Percentiles rank a stretch among this genome's conserved stretches.
phyloP scores from a whole-genome alignment of 2,113 vertebrate genomes.

The Heterochromis multidens region DNA sequence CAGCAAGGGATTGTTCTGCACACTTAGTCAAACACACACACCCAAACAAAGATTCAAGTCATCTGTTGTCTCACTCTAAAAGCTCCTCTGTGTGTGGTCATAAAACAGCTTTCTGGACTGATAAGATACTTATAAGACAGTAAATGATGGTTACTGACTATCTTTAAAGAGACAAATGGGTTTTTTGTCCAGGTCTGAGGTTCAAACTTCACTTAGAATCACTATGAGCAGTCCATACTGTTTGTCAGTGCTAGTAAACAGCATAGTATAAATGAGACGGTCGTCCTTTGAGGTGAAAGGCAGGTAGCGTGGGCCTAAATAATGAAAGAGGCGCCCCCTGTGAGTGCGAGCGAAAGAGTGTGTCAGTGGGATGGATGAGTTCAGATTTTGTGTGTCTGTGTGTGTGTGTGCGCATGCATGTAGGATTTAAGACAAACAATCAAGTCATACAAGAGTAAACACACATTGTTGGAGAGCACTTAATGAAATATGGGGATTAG shows the following conservation, averaged over 20 bases:
- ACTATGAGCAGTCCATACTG: neutral
- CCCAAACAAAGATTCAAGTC: neutral
- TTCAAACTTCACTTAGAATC: neutral
- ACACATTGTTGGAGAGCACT: neutral
- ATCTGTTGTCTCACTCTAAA: neutral
- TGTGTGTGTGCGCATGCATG: neutral
- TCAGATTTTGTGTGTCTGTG: neutral
- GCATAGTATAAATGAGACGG: neutral
- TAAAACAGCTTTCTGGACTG: neutral
- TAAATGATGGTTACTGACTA: neutral
- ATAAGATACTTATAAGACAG: neutral
- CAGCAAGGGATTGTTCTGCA: slow-evolving; percentile 4
- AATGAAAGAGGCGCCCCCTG: slow-evolving; percentile 32
- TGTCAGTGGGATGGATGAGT: neutral
- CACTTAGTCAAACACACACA: neutral
- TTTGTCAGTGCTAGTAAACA: neutral
- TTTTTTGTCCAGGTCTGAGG: neutral
- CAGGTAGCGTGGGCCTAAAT: slow-evolving; percentile 26
- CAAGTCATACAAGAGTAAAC: neutral
- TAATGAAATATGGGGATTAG: slow-evolving; percentile 37
- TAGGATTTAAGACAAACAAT: neutral
- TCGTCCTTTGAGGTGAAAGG: neutral
- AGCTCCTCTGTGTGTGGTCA: neutral
- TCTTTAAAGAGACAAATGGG: neutral
- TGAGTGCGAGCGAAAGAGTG: neutral